Base-by-base conservation (phyloP, 2,113 vertebrate genomes). In the Saccopteryx bilineata region DNA sequence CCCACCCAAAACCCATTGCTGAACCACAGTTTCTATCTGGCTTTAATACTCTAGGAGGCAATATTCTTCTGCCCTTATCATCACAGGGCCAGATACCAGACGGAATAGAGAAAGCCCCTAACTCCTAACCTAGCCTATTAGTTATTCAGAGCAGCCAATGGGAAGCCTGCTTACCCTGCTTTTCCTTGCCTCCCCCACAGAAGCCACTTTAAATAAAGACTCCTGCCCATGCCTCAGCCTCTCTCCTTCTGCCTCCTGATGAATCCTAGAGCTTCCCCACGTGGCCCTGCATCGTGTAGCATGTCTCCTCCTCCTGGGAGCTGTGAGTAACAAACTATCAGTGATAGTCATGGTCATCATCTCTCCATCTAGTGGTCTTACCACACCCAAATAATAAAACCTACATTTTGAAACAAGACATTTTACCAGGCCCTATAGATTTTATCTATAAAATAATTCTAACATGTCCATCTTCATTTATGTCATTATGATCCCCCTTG, bases 371-470 rank as follows among this genome's bases (percentile, higher is more conserved):
- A 2, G 69, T 71, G 26, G 26, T 24, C 24, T 94, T 46, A 28
- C 5, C 9, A 39, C 24, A 65, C 24, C 72, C n/a, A 5, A 58
- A 24, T 48, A 65, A 71, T 74, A 61, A 80, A 66, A 80, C 24
- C 75, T 68, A 28, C 24, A 61, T 80, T 81, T 86, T 60, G 81
- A 82, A 48, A 79, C 15, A 86, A 85, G 93, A 54, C 23, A 1
- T 68, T 83, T 12, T 60, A 28, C 7, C 15, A 75, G 71, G n/a
- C 14, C 13, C 39, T 80, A 48, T 39, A 66, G 54, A 65, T 54
- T 66, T 52, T 48, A 92, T 52, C 65, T 68, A 11, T 33, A 88
- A 89, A 94, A 54, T 71, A 58, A 92, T 94, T 94, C 54, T 72
- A 93, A 93, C 90, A 72, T 56, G 2, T 14, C n/a, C 56, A 3